These are phyloP conservation scores for Leptura quadrifasciata DNA, from an alignment of 2,888 invertebrate species.

Conservation along the genomic window DNA sequence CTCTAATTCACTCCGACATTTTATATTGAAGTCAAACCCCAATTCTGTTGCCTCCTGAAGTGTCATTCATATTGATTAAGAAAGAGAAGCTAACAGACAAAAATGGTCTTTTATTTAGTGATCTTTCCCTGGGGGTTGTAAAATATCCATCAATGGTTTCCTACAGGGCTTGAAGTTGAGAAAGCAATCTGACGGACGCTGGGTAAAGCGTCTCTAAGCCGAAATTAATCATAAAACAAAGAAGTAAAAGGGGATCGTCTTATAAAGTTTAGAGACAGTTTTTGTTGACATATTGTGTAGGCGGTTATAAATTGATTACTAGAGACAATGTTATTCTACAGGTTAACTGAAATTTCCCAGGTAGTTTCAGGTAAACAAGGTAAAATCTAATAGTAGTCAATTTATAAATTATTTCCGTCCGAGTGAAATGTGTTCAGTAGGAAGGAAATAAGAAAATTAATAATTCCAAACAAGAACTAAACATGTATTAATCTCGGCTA, in stretches of 20 bases:
- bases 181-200: constrained; percentile 29
- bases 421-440: neutral
- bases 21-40: constrained; percentile 5
- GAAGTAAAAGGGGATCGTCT: constrained; percentile 25
- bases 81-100: neutral
- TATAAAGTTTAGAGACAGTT: constrained; percentile 18
- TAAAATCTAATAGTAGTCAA: neutral
- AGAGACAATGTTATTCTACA: neutral
- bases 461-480: constrained; percentile 3
- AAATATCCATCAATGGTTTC: constrained; percentile 30
- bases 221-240: constrained; percentile 32
- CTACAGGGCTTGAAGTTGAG: constrained; percentile 1
- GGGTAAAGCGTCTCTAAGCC: constrained; percentile 6
- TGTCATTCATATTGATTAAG: constrained; percentile 16
- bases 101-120: constrained; percentile 22
- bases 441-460: neutral
- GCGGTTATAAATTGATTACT: constrained; percentile 12
- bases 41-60: neutral
- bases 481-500: neutral
- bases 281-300: constrained; percentile 5
- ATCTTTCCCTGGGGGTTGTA: constrained; percentile 19
- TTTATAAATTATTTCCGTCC: neutral
- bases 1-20: constrained; percentile 2
- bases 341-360: neutral
- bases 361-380: neutral